Evolutionary conservation across 1,140 invertebrate species (phyloP).

Genomic region (Heliothis subflexa): DNA sequence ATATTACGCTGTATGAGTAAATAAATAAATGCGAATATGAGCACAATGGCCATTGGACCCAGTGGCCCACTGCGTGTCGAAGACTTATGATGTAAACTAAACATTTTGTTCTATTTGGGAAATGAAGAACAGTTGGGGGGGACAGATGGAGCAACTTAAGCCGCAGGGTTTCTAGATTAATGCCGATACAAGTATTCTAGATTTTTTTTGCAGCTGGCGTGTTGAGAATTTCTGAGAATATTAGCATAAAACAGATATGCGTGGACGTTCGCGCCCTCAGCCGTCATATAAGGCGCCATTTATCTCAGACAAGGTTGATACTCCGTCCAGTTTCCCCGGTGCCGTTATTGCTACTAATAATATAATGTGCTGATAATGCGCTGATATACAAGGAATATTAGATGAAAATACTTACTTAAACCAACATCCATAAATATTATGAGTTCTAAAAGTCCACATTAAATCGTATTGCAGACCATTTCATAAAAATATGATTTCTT

Average conservation of each 20-base stretch:
- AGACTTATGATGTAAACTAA: conserved; percentile 27
- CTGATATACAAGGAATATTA: conserved; percentile 30
- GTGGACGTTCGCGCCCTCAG: conserved; percentile 36
- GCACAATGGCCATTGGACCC: conserved; percentile 25
- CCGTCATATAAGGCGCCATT: conserved; percentile 57
- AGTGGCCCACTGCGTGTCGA: background rate
- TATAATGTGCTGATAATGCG: conserved; percentile 35
- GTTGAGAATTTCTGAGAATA: conserved; percentile 35
- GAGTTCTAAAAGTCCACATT: no score
- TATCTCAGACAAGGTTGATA: conserved; percentile 55
- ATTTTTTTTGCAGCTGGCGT: conserved; percentile 17
- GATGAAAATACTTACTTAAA: conserved; percentile 8
- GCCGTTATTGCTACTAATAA: conserved; percentile 58
- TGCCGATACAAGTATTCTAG: background rate
- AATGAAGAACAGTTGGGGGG: conserved; percentile 2
- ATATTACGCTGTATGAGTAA: conserved; percentile 26
- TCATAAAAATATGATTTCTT: no score
- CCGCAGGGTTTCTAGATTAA: conserved; percentile 5
- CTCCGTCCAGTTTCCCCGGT: conserved; percentile 50
- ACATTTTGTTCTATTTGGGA: conserved; percentile 5
- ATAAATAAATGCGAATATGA: conserved; percentile 27
- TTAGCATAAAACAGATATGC: conserved; percentile 48
- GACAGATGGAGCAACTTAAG: conserved; percentile 9
- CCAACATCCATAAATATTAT: background rate
- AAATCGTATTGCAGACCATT: no score